phyloP scores from a whole-genome alignment of 2,113 vertebrate genomes.

The Tupaia chinensis region DNA sequence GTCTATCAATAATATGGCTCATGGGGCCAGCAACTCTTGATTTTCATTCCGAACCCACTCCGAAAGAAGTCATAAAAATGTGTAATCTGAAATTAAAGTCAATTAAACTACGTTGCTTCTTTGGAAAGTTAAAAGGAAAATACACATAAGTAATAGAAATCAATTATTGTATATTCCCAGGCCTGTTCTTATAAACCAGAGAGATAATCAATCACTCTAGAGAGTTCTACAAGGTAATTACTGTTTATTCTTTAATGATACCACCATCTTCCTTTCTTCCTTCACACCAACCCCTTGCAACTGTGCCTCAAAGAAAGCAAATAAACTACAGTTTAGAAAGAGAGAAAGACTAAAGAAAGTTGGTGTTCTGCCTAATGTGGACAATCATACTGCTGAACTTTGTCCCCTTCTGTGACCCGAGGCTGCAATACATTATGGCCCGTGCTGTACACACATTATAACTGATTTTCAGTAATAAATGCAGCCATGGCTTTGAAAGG shows the following conservation, averaged over 20 bases:
- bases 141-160: conserved; percentile 82
- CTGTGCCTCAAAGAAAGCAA: conserved; percentile 41
- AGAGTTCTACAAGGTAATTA: conserved; percentile 88
- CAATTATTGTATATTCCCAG: conserved; percentile 84
- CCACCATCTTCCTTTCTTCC: conserved; percentile 67
- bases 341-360: conserved; percentile 54
- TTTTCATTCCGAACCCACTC: conserved; percentile 64
- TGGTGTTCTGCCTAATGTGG: conserved; percentile 52
- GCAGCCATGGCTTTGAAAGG: conserved; percentile 12
- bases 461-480: conserved; percentile 59
- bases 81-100: conserved; percentile 77
- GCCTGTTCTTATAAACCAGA: conserved; percentile 81
- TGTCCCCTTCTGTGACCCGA: conserved; percentile 72
- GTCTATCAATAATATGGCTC: background rate
- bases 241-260: conserved; percentile 86
- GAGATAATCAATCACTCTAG: conserved; percentile 86
- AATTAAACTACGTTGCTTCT: conserved; percentile 74
- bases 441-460: conserved; percentile 29
- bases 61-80: conserved; percentile 77
- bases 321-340: conserved; percentile 58
- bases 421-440: conserved; percentile 52
- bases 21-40: background rate
- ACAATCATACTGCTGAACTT: conserved; percentile 50
- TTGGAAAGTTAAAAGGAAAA: conserved; percentile 79
- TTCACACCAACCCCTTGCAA: conserved; percentile 4